These are phyloP conservation scores for Callaeas wilsoni DNA, from an alignment of 2,113 vertebrate genomes.

Conservation along the genomic window DNA sequence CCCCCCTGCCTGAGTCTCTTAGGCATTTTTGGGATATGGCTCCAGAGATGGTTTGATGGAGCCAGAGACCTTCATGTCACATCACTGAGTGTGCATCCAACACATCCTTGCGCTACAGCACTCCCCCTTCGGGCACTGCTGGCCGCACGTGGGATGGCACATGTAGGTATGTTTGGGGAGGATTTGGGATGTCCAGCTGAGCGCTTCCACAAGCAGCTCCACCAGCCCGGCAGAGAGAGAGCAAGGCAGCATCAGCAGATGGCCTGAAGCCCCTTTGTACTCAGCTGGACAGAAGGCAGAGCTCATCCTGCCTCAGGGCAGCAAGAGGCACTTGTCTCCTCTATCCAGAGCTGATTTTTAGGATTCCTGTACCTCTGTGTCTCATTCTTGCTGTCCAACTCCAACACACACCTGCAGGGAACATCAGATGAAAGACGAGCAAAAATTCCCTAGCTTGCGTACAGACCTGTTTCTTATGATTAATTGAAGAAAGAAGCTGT, in stretches of 20 bases:
- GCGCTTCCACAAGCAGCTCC: neutral
- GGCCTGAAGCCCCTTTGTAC: neutral
- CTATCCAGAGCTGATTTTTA: neutral
- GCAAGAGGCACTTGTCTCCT: neutral
- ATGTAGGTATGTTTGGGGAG: accelerated
- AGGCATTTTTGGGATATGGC: neutral
- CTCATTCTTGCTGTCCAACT: neutral
- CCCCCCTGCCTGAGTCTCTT: neutral
- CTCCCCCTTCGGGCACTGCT: neutral
- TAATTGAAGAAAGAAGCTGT: neutral
- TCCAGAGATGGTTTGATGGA: neutral
- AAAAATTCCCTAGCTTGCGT: neutral
- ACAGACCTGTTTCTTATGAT: neutral
- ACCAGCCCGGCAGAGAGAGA: neutral
- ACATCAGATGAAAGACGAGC: neutral
- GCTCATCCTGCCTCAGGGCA: neutral
- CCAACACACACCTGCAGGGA: neutral
- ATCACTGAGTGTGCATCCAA: neutral
- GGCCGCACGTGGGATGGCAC: neutral
- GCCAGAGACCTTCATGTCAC: neutral
- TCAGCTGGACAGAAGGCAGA: neutral
- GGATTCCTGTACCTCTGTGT: neutral
- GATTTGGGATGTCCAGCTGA: neutral
- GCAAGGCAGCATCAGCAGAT: neutral
- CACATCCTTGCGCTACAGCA: too few species aligned